phyloP scores from a whole-genome alignment of 2,888 invertebrate genomes.

The Apodemia hepburni region DNA sequence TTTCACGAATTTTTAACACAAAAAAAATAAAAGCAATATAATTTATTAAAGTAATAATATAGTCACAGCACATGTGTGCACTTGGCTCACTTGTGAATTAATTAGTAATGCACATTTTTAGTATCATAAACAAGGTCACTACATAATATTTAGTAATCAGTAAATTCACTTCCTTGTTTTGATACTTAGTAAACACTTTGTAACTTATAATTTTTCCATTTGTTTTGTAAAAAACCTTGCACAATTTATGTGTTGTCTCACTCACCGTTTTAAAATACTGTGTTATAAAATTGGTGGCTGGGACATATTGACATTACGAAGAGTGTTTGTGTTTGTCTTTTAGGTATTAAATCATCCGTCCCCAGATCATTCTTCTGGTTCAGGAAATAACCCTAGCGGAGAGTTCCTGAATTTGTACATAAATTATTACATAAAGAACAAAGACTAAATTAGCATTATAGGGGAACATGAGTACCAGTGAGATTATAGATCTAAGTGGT shows the following conservation, averaged over 20 bases:
- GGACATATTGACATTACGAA: slow-evolving; percentile 57
- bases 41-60: neutral
- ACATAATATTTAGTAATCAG: neutral
- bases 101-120: neutral
- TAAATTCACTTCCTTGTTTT: neutral
- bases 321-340: slow-evolving; percentile 72
- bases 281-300: slow-evolving; percentile 45
- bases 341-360: slow-evolving; percentile 79
- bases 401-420: slow-evolving; percentile 75
- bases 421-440: slow-evolving; percentile 68
- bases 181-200: neutral
- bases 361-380: slow-evolving; percentile 80
- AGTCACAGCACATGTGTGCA: slow-evolving; percentile 5
- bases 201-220: neutral
- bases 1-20: slow-evolving; percentile 4
- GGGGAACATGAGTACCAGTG: slow-evolving; percentile 74
- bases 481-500: slow-evolving; percentile 77
- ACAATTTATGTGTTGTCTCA: slow-evolving; percentile 25
- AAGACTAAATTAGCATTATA: slow-evolving; percentile 77
- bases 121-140: neutral
- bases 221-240: slow-evolving; percentile 16
- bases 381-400: slow-evolving; percentile 73
- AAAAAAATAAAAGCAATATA: neutral
- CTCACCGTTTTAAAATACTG: slow-evolving; percentile 24
- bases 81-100: slow-evolving; percentile 9